Base-by-base conservation (phyloP, 2,113 vertebrate genomes). In the Hemichromis elongatus region DNA sequence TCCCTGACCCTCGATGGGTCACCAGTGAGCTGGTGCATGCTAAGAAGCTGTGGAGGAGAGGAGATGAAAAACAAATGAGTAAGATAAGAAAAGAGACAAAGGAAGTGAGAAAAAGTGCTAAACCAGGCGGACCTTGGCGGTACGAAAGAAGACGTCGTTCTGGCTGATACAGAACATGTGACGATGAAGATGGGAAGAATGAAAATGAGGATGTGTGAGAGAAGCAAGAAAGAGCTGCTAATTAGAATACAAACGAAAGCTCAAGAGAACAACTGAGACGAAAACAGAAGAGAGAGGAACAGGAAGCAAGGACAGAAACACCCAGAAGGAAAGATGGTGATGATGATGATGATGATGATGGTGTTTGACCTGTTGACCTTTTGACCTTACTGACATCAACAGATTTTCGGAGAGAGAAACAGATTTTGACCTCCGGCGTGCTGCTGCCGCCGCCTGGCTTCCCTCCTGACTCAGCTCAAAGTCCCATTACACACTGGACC, bases 401-500 rank as follows among this genome's bases (percentile, higher is more conserved):
- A 84, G 47, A 83, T 45, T 77, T 56, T 9, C n/a, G 56, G 40
- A 12, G 28, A 28, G 68, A 78, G 66, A 7, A 61, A 68, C 78
- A 82, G 66, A 79, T 77, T 47, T 21, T 5, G 16, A 53, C 63
- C 81, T 85, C 75, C 30, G 21, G n/a, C 66, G 18, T 0, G 56
- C 73, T 28, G 35, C 83, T 18, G 66, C 66, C 45, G 42, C 24
- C 11, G 66, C 55, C 68, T 73, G 68, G 68, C 68, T 73, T 73
- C 35, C 81, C 68, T 80, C 63, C 91, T 86, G 85, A 90, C 80
- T 88, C 89, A 66, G 79, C 84, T 54, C 66, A 7, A 33, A 8
- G 68, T 33, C 82, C 24, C 40, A 21, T 78, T 84, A 24, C 84
- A 42, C 66, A 3, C 50, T 16, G 86, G 66, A 92, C 88, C 89